Conservation (phyloP, 2,113 vertebrate species). For the Natator depressus region DNA sequence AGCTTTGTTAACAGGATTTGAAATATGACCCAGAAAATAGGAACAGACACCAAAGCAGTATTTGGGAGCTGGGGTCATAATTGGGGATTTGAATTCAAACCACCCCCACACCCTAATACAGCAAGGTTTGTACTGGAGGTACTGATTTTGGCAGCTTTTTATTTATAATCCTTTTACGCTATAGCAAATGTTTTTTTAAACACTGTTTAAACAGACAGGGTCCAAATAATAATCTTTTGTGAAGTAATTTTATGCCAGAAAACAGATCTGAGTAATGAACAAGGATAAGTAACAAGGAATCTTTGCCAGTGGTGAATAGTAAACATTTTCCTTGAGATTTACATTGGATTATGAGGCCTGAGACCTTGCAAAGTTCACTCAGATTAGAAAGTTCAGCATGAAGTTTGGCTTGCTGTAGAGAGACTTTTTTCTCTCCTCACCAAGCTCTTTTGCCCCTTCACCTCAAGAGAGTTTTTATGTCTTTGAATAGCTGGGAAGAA, state of each 20-base stretch:
- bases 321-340: background rate
- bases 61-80: background rate
- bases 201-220: background rate
- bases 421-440: background rate
- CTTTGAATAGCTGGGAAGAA: background rate
- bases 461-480: background rate
- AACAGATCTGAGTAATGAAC: background rate
- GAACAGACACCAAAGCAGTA: background rate
- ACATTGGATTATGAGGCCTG: background rate
- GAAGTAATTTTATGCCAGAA: background rate
- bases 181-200: background rate
- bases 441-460: background rate
- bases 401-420: background rate
- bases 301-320: background rate
- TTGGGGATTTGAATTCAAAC: background rate
- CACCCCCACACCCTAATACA: background rate
- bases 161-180: background rate
- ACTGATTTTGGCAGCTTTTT: background rate
- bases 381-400: background rate
- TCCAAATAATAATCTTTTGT: background rate
- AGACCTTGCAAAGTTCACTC: background rate
- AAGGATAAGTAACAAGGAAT: background rate
- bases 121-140: background rate
- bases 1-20: background rate
- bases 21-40: background rate